Evolutionary conservation across 2,113 vertebrate species (phyloP), one percentile per base, ranked within the genome.

Genomic region (Psophia crepitans): DNA sequence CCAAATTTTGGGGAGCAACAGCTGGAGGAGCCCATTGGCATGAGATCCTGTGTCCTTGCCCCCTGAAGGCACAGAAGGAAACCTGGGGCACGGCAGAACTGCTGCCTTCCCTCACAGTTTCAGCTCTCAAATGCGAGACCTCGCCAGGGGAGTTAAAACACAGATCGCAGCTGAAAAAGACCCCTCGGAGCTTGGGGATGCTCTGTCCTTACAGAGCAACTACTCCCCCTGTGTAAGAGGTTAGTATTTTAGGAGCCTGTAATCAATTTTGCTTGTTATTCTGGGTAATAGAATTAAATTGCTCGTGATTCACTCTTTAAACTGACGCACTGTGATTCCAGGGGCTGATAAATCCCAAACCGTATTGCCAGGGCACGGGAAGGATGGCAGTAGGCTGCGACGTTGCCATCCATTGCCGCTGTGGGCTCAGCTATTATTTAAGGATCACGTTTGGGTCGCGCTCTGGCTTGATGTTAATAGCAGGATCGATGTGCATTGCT

Each of bases 261-360:
- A 65, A 95, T 90, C 83, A 77, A 83, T 90, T 93, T 51, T 80
- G 58, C 54, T 83, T 37, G 5, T 94, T 95, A 66, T 63, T 77
- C 58, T 4, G 46, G 66, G 41, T 91, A 95, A 91, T 53, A 24
- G 69, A 91, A 96, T 90, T 77, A 92, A 95, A 81, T 51, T n/a
- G 76, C 35, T 63, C 20, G 4, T 93, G 96, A 97, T 91, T 94
- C 94, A 97, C 57, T 58, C 69, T 92, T 75, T 22, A 69, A 94
- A 49, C 39, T 44, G 89, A 89, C 3, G 1, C 28, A 32, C 87
- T 65, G 77, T 82, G 87, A 82, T 84, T 71, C 86, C 75, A 96
- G 61, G n/a, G 78, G 56, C 88, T 75, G 81, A 78, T 90, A 75
- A 79, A 74, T 46, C 70, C 68, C 53, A 30, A 85, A 20, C 60